Base-by-base conservation (phyloP, 1,140 invertebrate species). In the Cherax quadricarinatus region DNA sequence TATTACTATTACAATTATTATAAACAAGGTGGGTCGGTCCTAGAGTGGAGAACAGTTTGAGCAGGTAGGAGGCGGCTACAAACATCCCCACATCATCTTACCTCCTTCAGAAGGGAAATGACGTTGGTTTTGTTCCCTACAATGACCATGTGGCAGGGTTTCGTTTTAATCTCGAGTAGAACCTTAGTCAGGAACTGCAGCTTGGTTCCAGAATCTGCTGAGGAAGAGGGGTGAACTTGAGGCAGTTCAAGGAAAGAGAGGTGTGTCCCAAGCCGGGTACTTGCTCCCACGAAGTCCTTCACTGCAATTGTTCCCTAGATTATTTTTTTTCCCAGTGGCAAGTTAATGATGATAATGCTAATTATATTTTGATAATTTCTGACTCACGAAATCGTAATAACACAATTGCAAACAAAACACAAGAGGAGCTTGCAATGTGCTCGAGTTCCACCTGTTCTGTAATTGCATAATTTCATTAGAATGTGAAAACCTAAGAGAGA, bases 211-310 rank as follows among this genome's bases (percentile, higher is more conserved):
- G 85, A 57, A 14, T 21, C 70, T 14, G 53, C 53, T 14, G 53
- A 57, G 9, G 14, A 48, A 12, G 85, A 12, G 21, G 70, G 5
- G 0, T 30, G n/a, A 5, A 9, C 16, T 6, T 6, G 16, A 30
- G 70, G 70, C 14, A 85, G 4, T n/a, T 85, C 60, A 30, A 24
- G 12, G 30, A 85, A 85, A 18, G 83, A 85, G 9, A 85, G 30
- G n/a, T 60, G 83, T 10, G 83, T 14, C 60, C 83, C 83, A 5
- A 85, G 41, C 4, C 30, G 30, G 14, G 24, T 48, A 18, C 3
- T 48, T 7, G 24, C 41, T 18, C 3, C 62, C 83, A 85, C 10
- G 30, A 85, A 66, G 30, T 57, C 30, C 60, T 85, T 85, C 83
- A 85, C 83, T 85, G 62, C 12, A 66, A 85, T 21, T 1, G 14